Base-by-base conservation (phyloP, 2,797 vertebrate species). In the Leptoclinus maculatus region DNA sequence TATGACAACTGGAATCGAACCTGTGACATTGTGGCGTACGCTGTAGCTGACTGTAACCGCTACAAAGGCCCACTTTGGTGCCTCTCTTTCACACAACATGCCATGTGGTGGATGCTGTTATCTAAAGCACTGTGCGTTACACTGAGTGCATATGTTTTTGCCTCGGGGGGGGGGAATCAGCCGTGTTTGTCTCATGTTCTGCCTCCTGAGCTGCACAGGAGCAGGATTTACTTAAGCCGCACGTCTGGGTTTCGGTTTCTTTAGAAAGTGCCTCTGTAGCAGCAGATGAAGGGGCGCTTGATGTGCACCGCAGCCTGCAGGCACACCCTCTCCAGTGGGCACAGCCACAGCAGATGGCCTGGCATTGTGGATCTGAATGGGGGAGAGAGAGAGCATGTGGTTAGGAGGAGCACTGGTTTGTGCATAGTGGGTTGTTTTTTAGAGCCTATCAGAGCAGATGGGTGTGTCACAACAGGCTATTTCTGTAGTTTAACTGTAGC, bases 291-390 rank as follows among this genome's bases (percentile, higher is more conserved):
- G 83, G 77, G 78, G 57, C 1, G 74, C 70, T 86, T 66, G 80
- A 87, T 79, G 91, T 83, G 69, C 79, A 80, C 89, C 84, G 49
- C 89, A 87, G 88, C 83, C 87, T 76, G 86, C 71, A 51, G 74
- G 87, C 89, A 83, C 91, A 53, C 84, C 89, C 86, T 82, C 79
- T 76, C 39, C 43, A 16, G 41, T 51, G 84, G 91, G 81, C 83
- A 81, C 65, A 10, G 78, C 80, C 63, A 19, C 82, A 85, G 87
- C 92, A 93, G 89, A 92, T 92, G 90, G 90, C 64, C 78, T 79
- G 76, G 86, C 82, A 76, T 45, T 70, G 83, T 81, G 41, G 54
- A 70, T 76, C 72, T 69, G 78, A 83, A 69, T 73, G 64, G 57
- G 74, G 45, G 27, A 53, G 74, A 39, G 43, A 63, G 49, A 0